Evolutionary conservation across 2,888 invertebrate genomes (phyloP).

Genomic region (Nasonovia ribisnigri): DNA sequence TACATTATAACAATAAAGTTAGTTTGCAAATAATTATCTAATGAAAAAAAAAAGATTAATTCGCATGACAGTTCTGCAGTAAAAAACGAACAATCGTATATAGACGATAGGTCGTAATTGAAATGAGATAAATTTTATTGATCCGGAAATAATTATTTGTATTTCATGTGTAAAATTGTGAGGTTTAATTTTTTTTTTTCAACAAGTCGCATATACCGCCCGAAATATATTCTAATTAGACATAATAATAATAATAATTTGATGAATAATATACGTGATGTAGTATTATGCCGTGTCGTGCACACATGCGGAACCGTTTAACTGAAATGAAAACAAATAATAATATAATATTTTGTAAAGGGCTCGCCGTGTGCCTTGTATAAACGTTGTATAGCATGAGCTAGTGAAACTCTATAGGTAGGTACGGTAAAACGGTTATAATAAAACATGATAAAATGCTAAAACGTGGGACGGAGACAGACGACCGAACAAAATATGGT

Average conservation of each 20-base stretch:
- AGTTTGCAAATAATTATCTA: background rate
- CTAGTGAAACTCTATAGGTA: background rate
- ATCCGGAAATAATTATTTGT: background rate
- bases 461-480: background rate
- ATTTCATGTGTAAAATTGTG: background rate
- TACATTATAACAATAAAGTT: background rate
- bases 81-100: background rate
- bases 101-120: background rate
- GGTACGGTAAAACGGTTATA: background rate
- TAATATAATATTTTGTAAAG: background rate
- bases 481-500: constrained; percentile 37
- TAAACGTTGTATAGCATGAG: background rate
- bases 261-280: background rate
- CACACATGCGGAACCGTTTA: constrained; percentile 50
- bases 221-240: background rate
- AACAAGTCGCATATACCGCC: background rate
- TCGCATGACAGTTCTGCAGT: background rate
- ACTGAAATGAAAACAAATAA: constrained; percentile 34
- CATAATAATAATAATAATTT: background rate
- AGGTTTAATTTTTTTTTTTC: background rate
- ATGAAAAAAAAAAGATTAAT: background rate
- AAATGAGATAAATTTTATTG: background rate
- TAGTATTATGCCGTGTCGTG: background rate
- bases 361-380: background rate
- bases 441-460: background rate